Conservation (phyloP, 2,888 invertebrate species). For the Eurois occulta region DNA sequence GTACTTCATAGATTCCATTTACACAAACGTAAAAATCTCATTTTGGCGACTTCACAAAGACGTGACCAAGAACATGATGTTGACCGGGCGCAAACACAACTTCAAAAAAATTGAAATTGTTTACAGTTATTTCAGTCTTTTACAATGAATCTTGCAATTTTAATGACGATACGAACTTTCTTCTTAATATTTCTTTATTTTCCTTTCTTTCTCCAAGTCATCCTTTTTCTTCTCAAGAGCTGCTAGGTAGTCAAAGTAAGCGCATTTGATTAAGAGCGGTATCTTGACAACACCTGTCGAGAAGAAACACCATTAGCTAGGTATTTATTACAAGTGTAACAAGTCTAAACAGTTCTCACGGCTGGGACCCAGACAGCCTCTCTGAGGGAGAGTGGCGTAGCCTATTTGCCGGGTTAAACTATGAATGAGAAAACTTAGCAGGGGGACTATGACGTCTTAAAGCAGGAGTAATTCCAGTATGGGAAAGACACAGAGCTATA, state of each 20-base stretch:
- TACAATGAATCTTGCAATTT: slow-evolving; percentile 28
- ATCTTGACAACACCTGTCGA: slow-evolving; percentile 85
- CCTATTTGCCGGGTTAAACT: neutral
- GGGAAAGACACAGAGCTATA: no score
- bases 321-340: no score
- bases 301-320: slow-evolving; percentile 3
- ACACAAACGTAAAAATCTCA: slow-evolving; percentile 18
- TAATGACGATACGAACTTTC: slow-evolving; percentile 14
- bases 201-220: slow-evolving; percentile 74
- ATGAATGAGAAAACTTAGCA: neutral
- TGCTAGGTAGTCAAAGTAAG: slow-evolving; percentile 83
- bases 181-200: slow-evolving; percentile 75
- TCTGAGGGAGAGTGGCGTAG: neutral
- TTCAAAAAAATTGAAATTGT: neutral
- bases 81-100: neutral
- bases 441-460: no score
- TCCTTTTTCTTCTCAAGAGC: slow-evolving; percentile 78
- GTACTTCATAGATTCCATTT: slow-evolving; percentile 15
- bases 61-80: slow-evolving; percentile 5
- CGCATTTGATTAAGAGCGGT: slow-evolving; percentile 84
- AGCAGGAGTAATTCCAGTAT: no score
- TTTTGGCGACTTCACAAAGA: slow-evolving; percentile 41
- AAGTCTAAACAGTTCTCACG: neutral
- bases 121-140: slow-evolving; percentile 7
- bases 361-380: neutral